Evolutionary conservation across 2,797 vertebrate species (phyloP).

Genomic region (Xiphophorus birchmanni): DNA sequence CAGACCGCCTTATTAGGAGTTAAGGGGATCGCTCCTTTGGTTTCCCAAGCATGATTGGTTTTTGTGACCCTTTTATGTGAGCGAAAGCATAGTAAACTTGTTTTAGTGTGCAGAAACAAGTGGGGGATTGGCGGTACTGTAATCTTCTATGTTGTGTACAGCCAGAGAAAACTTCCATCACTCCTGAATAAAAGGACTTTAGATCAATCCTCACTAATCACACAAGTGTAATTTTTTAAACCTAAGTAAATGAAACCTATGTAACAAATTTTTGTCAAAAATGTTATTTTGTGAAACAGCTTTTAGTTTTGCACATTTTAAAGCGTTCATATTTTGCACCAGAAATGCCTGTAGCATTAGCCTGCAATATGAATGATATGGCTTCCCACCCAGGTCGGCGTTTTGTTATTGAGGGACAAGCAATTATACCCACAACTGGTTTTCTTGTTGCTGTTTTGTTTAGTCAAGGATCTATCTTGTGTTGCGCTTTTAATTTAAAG

Average conservation of each 20-base stretch:
- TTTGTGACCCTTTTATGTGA: not conserved
- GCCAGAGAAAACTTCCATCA: not conserved
- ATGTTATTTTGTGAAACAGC: not conserved
- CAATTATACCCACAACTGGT: not conserved
- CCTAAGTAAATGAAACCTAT: not conserved
- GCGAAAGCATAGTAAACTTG: not conserved
- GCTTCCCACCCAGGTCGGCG: not conserved
- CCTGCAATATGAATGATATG: not conserved
- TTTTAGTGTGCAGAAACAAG: conserved; percentile 1
- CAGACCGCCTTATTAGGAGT: not conserved
- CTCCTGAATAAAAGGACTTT: not conserved
- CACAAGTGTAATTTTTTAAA: not conserved
- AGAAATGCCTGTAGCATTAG: not conserved
- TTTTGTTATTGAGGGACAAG: not conserved
- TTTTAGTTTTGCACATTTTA: not conserved
- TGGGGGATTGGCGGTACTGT: not conserved
- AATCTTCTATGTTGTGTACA: not conserved
- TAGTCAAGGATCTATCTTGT: not conserved
- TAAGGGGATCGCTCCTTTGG: not conserved
- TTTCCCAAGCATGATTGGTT: not conserved
- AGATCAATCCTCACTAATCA: no score
- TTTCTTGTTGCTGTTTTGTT: not conserved
- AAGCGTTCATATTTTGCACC: not conserved
- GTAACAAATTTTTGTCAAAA: not conserved
- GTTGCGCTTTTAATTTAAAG: not conserved